A percentile compares a stretch with the other conserved stretches of the same genome.
Conservation (phyloP, 1,140 invertebrate species). For the Zaprionus vittiger region DNA sequence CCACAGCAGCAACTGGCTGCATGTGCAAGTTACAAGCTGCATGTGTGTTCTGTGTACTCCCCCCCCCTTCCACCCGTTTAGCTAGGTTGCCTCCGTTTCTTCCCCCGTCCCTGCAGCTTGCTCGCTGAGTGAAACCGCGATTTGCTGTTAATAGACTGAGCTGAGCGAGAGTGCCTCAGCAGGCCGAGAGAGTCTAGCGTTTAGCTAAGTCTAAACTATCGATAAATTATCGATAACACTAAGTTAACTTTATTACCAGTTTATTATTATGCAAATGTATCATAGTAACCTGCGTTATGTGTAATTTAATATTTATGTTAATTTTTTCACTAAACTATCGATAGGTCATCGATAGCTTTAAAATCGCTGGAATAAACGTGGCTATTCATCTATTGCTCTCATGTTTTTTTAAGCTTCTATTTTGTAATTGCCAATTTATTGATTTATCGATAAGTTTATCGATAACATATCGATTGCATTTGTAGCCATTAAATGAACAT, state of each 20-base stretch:
- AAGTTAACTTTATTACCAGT: too few relatives aligned
- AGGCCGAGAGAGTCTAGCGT: background rate
- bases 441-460: background rate
- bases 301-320: too few relatives aligned
- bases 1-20: conserved; percentile 55
- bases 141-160: background rate
- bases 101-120: background rate
- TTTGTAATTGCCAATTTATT: background rate
- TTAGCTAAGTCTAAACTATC: background rate
- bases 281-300: too few relatives aligned
- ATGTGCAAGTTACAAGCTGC: conserved; percentile 66
- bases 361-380: background rate
- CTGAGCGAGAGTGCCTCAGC: background rate
- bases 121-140: background rate
- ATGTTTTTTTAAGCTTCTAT: background rate
- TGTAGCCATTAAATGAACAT: background rate
- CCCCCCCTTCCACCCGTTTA: background rate
- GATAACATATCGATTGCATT: background rate
- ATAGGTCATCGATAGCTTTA: background rate
- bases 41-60: conserved; percentile 43
- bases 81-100: background rate
- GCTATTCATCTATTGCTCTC: background rate
- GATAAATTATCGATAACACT: conserved; percentile 6
- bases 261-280: too few relatives aligned
- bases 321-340: background rate